Base-by-base conservation (phyloP, 2,113 vertebrate genomes). In the Saguinus imperator region DNA sequence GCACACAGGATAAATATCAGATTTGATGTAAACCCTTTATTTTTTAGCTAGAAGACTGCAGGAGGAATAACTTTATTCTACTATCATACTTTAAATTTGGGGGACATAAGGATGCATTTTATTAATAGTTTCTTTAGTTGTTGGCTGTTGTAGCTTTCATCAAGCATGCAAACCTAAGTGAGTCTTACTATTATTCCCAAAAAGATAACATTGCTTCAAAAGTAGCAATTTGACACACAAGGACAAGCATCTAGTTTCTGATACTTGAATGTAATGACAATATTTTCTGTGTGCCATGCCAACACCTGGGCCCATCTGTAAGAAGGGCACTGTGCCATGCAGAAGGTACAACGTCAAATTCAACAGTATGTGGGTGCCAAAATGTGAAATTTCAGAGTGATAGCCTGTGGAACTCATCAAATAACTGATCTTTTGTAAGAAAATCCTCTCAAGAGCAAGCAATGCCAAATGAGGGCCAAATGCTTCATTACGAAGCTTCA, bases 231-330 rank as follows among this genome's bases (percentile, higher is more conserved):
- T 12, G 1, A 48, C 77, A 2, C 18, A 73, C 92, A 58, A 57
- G 85, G 27, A 96, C 86, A 86, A 86, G 97, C 93, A 76, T 5
- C 11, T 0, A 96, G 57, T 27, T 48, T 29, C 66, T 64, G 76
- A 73, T 64, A 58, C 76, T 94, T 35, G 29, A 11, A 96, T 8
- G n/a, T 50, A 92, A 61, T 13, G 68, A 18, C 76, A 95, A 95
- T 93, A 96, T 92, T 97, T 96, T 72, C 93, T 97, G 37, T 64
- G 57, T 45, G 94, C 55, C 95, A 97, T 97, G 98, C 97, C 98
- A 99, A 97, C 82, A 98, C 97, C 98, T 96, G 84, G 75, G 94
- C 93, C 98, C 98, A 98, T 99, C 98, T 98, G 98, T 91, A 97
- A 98, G 82, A 50, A 29, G 93, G 98, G 98, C 98, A 93, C 84